Percentiles rank a stretch among this genome's conserved stretches.
phyloP scores from a whole-genome alignment of 2,888 invertebrate species.

The Dolichomitus sp. region DNA sequence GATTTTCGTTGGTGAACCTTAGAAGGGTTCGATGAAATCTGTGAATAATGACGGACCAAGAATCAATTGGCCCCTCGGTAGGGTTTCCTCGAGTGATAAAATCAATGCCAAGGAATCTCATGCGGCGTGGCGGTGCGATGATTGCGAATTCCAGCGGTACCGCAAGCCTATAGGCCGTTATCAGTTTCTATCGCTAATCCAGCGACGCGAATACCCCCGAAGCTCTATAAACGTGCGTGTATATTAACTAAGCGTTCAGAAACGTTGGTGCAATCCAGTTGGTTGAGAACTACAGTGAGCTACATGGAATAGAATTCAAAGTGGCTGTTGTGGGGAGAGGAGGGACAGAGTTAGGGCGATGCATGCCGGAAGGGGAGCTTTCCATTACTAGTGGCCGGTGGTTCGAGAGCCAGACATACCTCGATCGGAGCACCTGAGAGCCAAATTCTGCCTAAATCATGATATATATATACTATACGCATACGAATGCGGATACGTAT shows the following conservation, averaged over 20 bases:
- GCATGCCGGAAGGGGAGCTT: slow-evolving; percentile 65
- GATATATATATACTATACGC: slow-evolving; percentile 35
- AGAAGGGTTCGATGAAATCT: not conserved
- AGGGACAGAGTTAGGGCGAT: slow-evolving; percentile 18
- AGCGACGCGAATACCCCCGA: slow-evolving; percentile 39
- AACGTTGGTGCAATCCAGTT: slow-evolving; percentile 47
- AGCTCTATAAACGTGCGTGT: slow-evolving; percentile 66
- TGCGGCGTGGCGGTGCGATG: not conserved
- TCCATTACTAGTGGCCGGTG: slow-evolving; percentile 69
- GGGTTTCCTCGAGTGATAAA: not conserved
- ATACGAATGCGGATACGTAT: not conserved
- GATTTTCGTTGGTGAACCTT: not conserved
- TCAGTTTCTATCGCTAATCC: slow-evolving; percentile 57
- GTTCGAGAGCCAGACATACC: slow-evolving; percentile 60
- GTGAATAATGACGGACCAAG: not conserved
- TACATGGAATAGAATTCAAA: slow-evolving; percentile 59
- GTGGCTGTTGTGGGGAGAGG: slow-evolving; percentile 45
- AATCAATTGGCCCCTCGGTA: not conserved
- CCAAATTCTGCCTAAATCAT: slow-evolving; percentile 56
- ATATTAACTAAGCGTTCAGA: slow-evolving; percentile 67
- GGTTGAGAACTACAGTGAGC: slow-evolving; percentile 31
- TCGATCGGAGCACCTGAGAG: slow-evolving; percentile 60
- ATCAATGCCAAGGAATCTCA: slow-evolving; percentile 7
- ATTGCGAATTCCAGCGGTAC: slow-evolving; percentile 24
- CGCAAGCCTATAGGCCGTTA: slow-evolving; percentile 3